These are phyloP conservation scores for Trilocha varians DNA, from an alignment of 2,888 invertebrate species.

Conservation along the genomic window DNA sequence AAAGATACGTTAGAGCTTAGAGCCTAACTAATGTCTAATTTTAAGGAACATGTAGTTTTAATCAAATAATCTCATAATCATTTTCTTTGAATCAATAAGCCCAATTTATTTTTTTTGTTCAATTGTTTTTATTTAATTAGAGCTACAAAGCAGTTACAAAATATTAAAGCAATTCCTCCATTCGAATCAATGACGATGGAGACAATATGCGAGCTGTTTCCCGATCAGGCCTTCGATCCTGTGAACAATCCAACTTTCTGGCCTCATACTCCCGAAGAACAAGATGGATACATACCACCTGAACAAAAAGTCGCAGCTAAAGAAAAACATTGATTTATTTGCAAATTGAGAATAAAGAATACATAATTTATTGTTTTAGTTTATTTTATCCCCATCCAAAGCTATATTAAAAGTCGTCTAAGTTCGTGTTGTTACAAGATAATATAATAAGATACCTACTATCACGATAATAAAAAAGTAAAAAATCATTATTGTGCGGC, in stretches of 20 bases:
- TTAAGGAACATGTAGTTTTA: too few species aligned
- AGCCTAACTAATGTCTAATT: too few species aligned
- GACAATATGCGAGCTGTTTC: conserved; percentile 38
- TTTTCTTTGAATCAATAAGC: too few species aligned
- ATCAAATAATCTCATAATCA: too few species aligned
- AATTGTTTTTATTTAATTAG: conserved; percentile 21
- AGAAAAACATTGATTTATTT: conserved; percentile 8
- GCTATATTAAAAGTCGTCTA: too few species aligned
- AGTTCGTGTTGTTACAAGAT: too few species aligned
- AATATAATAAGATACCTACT: too few species aligned
- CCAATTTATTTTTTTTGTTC: not conserved
- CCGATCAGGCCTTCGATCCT: conserved; percentile 33
- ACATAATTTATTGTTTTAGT: too few species aligned
- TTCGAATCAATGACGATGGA: conserved; percentile 56
- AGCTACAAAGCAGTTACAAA: conserved; percentile 33
- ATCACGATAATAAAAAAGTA: too few species aligned
- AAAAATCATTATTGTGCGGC: too few species aligned
- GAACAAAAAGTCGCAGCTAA: conserved; percentile 19
- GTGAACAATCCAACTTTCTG: conserved; percentile 50
- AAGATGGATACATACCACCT: conserved; percentile 33
- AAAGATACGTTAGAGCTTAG: too few species aligned
- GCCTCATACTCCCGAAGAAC: conserved; percentile 55
- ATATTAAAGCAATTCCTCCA: conserved; percentile 41
- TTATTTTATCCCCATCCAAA: too few species aligned
- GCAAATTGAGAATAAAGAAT: not conserved